Base-by-base conservation (phyloP, 2,888 invertebrate species). In the Helicoverpa assulta region DNA sequence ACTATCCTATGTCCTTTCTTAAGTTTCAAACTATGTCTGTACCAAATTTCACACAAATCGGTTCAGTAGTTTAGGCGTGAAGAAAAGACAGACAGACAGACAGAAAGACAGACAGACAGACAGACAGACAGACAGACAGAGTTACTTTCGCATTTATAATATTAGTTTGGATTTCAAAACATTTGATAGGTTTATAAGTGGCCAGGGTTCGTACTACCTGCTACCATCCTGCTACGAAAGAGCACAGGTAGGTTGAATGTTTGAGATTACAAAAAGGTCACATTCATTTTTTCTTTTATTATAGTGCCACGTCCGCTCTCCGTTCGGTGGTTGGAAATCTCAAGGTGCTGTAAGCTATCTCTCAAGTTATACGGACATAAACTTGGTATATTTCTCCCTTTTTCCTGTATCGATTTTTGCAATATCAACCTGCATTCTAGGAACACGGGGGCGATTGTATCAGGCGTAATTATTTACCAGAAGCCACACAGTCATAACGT, bases 401-500 rank as follows among this genome's bases (percentile, higher is more conserved):
- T 76, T 72, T 52, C 47, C n/a, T 8, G 29, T n/a, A 52, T 29
- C 29, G n/a, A 19, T 26, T 56, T 10, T 37, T 70, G 47, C 56
- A 18, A 66, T 50, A 76, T 60, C 60, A 55, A 55, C 43, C 8
- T 33, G 37, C 58, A 52, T 75, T 61, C 67, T 52, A 73, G 33
- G 74, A 78, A 76, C n/a, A 56, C 55, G 56, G 52, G 26, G 69
- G 69, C 60, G 64, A 67, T 76, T 60, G 64, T 66, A 77, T 70
- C 66, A 61, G 66, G 55, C 53, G 47, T 60, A 62, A 63, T 66
- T 60, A 60, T 63, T 76, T 65, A 57, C 19, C 52, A 33, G 76
- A 80, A 77, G 47, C 66, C 76, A 54, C 62, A 62, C 53, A 51
- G 52, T 60, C 64, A 59, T 66, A 66, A 56, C 51, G 53, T 66